A percentile compares a stretch with the other conserved stretches of the same genome.
Conservation (phyloP, 1,140 invertebrate species). For the Adoxophyes honmai region DNA sequence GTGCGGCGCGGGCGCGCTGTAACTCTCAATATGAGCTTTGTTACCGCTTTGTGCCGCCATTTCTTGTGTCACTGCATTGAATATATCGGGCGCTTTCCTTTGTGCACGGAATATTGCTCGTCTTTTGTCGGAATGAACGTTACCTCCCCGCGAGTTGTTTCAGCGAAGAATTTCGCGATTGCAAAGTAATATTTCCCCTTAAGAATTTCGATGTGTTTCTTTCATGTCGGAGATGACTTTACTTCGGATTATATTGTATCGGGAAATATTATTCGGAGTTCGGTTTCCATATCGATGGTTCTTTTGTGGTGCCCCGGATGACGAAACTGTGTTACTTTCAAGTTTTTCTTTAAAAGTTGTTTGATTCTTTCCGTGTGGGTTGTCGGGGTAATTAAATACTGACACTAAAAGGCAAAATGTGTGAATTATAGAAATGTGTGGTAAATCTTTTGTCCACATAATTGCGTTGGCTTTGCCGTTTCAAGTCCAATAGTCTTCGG, state of each 20-base stretch:
- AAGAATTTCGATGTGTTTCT: conserved; percentile 72
- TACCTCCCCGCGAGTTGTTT: conserved; percentile 73
- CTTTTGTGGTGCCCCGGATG: conserved; percentile 17
- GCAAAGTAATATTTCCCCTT: conserved; percentile 75
- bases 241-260: conserved; percentile 59
- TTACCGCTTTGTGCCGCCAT: conserved; percentile 70
- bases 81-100: conserved; percentile 74
- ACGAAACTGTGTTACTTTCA: neutral
- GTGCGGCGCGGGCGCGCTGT: conserved; percentile 35
- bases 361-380: too few species aligned
- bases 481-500: conserved; percentile 68
- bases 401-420: conserved; percentile 1
- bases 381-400: too few species aligned
- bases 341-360: too few species aligned
- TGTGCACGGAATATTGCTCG: conserved; percentile 75
- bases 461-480: conserved; percentile 58
- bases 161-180: conserved; percentile 72
- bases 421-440: conserved; percentile 20
- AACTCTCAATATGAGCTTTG: conserved; percentile 74
- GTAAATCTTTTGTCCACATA: conserved; percentile 43
- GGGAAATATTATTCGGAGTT: conserved; percentile 46
- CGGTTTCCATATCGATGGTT: conserved; percentile 35
- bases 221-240: conserved; percentile 68
- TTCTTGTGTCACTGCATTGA: conserved; percentile 76
- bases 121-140: conserved; percentile 75